Base-by-base conservation (phyloP, 92 coral and sea anemone species). In the Galaxea fascicularis region DNA sequence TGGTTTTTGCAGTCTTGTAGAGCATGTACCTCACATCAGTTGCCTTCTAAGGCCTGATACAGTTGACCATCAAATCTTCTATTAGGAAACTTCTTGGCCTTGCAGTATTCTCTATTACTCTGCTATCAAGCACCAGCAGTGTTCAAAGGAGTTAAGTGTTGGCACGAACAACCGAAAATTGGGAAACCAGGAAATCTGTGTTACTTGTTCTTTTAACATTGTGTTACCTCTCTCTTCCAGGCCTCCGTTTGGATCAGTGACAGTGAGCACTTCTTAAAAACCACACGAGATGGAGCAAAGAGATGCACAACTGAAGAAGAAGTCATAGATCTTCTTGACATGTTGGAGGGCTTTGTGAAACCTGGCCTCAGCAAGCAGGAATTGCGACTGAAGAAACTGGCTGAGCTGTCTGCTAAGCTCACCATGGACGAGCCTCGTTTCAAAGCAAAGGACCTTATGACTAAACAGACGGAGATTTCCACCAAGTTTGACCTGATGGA, bases 281-380 rank as follows among this genome's bases (percentile, higher is more conserved):
- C 96, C 30, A 97, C 97, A 22, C 86, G 88, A 74, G 95, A 92
- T 75, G 94, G 93, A 30, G 99, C 97, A 71, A 89, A 74, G 77
- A 91, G 93, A 70, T 92, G 98, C 85, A 90, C 87, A 73, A 86
- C 99, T 10, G 98, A 94, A 85, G 98, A 96, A 65, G 94, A 96
- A 80, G 94, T 96, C 25, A 82, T 89, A 21, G 93, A 93, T 65
- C 93, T 92, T 41, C 83, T 97, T 29, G 95, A 97, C 73, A 89
- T 94, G 82, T 65, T 97, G 67, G 98, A 91, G 64, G 98, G 95
- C 20, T 94, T 97, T 69, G 92, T 97, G 24, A 94, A 90, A 86
- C 99, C 98, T n/a, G 99, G 98, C 65, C 86, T 91, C 53, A 89
- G 90, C 91, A 95, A 95, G 65, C 99, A 97, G 78, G 98, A 97